These are phyloP conservation scores for Lophius piscatorius DNA, from an alignment of 2,113 vertebrate species.

Conservation along the genomic window DNA sequence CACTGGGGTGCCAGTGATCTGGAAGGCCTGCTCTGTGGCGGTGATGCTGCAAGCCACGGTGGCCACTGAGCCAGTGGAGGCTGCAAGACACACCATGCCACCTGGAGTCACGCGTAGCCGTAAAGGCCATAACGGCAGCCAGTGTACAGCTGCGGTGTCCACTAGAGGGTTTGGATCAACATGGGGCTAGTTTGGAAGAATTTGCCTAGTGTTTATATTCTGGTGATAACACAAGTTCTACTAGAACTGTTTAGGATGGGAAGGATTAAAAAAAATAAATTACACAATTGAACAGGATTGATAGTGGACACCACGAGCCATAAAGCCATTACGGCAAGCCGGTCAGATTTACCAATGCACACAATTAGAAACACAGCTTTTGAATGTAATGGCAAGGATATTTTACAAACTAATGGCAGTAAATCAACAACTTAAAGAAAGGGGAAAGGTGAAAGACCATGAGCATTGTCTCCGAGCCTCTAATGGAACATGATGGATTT, in stretches of 20 bases:
- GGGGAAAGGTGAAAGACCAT: not conserved
- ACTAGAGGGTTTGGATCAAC: slow-evolving; percentile 68
- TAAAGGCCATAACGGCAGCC: slow-evolving; percentile 53
- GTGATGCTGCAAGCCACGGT: slow-evolving; percentile 85
- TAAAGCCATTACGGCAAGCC: slow-evolving; percentile 5
- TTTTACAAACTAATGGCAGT: not conserved
- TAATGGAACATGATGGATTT: not conserved
- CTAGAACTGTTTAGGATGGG: not conserved
- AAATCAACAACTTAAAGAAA: not conserved
- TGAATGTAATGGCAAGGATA: not conserved
- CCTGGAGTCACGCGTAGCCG: slow-evolving; percentile 63
- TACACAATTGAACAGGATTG: not conserved
- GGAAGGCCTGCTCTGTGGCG: slow-evolving; percentile 93
- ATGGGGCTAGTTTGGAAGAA: not conserved
- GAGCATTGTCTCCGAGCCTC: not conserved
- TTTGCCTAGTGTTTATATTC: slow-evolving; percentile 1
- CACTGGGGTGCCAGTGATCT: slow-evolving; percentile 91
- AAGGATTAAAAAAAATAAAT: not conserved
- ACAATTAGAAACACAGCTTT: not conserved
- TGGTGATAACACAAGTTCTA: not conserved
- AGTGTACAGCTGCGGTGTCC: slow-evolving; percentile 84
- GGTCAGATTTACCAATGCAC: slow-evolving; percentile 4
- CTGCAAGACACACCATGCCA: slow-evolving; percentile 85
- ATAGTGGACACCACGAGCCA: slow-evolving; percentile 67
- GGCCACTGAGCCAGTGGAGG: slow-evolving; percentile 86